Conservation (phyloP, 2,797 vertebrate genomes). For the Jordanella pulchra region DNA sequence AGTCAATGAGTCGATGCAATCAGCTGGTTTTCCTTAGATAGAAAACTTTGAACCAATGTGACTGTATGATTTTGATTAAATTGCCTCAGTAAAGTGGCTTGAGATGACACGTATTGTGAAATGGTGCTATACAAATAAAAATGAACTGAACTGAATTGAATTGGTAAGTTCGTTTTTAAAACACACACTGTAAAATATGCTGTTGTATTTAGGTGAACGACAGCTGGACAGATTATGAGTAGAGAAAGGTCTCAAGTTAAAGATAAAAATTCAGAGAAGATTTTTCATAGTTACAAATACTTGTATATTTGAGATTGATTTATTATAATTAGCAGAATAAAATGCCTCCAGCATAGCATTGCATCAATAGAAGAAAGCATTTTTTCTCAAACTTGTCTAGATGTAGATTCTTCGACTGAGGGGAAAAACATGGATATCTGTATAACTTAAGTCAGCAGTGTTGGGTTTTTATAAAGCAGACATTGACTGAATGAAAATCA, state of each 20-base stretch:
- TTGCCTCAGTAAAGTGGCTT: too few relatives aligned
- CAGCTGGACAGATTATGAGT: too few relatives aligned
- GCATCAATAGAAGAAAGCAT: background rate
- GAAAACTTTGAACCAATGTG: too few relatives aligned
- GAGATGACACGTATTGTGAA: too few relatives aligned
- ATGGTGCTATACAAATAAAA: too few relatives aligned
- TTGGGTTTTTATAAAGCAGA: background rate
- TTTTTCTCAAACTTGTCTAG: background rate
- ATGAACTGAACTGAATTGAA: too few relatives aligned
- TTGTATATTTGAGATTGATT: background rate
- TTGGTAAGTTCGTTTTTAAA: background rate
- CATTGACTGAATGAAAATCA: background rate
- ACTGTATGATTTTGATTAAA: too few relatives aligned
- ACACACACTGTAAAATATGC: background rate
- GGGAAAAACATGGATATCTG: background rate
- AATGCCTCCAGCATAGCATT: background rate
- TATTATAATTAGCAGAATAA: background rate
- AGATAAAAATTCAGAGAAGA: too few relatives aligned
- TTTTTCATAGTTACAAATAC: background rate
- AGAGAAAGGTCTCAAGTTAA: too few relatives aligned
- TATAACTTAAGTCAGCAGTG: background rate
- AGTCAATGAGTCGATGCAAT: too few relatives aligned
- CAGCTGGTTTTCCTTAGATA: too few relatives aligned
- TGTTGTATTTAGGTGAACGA: background rate
- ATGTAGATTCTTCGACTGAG: background rate